Conservation (phyloP, 2,888 invertebrate genomes). For the Hoplodrina ambigua region DNA sequence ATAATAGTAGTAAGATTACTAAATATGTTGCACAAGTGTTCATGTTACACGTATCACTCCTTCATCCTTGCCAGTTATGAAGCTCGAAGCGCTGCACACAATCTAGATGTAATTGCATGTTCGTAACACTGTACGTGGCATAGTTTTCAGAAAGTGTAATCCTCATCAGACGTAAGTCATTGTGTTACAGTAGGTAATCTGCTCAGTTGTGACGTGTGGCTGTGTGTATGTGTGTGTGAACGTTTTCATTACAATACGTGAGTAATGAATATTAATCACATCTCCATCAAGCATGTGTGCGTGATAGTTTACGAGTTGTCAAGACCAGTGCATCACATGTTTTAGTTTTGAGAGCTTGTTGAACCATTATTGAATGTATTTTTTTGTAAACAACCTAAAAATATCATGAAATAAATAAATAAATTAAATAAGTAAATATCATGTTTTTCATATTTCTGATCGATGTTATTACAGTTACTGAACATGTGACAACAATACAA, state of each 20-base stretch:
- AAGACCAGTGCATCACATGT: not conserved
- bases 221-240: not conserved
- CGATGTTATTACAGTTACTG: too few species aligned
- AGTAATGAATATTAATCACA: slow-evolving; percentile 60
- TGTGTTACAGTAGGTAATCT: slow-evolving; percentile 9
- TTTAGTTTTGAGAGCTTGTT: not conserved
- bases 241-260: slow-evolving; percentile 48
- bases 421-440: too few species aligned
- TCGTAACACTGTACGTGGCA: not conserved
- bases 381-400: too few species aligned
- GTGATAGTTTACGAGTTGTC: not conserved
- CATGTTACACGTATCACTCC: not conserved
- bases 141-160: slow-evolving; percentile 18
- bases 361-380: too few species aligned
- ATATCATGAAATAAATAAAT: too few species aligned
- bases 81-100: not conserved
- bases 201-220: slow-evolving; percentile 8
- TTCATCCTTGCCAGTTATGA: not conserved
- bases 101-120: not conserved
- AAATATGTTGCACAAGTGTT: too few species aligned
- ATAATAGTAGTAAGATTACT: too few species aligned
- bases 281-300: slow-evolving; percentile 1
- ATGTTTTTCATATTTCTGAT: too few species aligned
- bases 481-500: not conserved
- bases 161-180: slow-evolving; percentile 28